phyloP scores from a whole-genome alignment of 2,888 invertebrate species.

The Coelinius sp. region DNA sequence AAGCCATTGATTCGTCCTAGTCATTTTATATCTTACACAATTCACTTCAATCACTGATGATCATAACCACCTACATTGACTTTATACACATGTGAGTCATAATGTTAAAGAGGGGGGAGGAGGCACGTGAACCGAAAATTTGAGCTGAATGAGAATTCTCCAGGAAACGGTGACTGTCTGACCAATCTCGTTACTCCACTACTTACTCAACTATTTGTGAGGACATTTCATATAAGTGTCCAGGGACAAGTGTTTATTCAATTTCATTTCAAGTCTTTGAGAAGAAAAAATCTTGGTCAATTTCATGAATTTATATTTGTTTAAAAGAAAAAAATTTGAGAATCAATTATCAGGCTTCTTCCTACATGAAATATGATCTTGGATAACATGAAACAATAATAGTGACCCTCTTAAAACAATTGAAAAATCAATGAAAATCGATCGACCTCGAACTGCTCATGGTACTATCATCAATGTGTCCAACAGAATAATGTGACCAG shows the following conservation, averaged over 20 bases:
- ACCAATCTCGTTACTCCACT: neutral
- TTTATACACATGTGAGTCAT: neutral
- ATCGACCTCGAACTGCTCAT: constrained; percentile 15
- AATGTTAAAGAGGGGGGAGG: neutral
- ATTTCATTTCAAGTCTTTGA: neutral
- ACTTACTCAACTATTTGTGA: neutral
- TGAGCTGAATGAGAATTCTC: neutral
- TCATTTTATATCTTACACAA: constrained; percentile 1
- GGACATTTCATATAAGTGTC: neutral
- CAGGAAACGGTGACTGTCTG: neutral
- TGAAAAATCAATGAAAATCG: constrained; percentile 3
- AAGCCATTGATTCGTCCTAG: constrained; percentile 22
- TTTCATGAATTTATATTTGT: no score
- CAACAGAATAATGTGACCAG: neutral
- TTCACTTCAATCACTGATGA: constrained; percentile 5
- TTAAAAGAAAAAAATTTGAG: neutral
- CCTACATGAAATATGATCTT: neutral
- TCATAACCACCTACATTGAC: neutral
- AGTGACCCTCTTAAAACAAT: neutral
- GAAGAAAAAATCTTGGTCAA: neutral
- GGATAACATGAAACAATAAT: neutral
- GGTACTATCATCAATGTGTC: neutral
- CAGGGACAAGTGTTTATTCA: no score
- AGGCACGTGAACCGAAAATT: neutral
- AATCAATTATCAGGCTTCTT: neutral